Conservation (phyloP, 2,888 invertebrate species). For the Polyploca ridens region DNA sequence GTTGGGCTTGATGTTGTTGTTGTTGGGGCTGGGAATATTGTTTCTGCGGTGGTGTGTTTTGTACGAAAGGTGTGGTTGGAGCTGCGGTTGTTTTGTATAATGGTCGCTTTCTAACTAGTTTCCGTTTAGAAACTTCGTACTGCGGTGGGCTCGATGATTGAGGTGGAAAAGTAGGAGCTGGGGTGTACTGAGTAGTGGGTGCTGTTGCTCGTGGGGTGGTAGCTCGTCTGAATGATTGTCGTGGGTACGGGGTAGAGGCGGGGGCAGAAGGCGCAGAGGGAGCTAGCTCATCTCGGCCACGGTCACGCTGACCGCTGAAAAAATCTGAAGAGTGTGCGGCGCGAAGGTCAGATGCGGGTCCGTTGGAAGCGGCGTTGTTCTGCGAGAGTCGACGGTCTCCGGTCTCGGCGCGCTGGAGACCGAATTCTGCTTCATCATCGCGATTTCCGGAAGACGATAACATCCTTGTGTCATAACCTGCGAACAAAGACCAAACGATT, state of each 20-base stretch:
- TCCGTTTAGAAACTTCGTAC: slow-evolving; percentile 67
- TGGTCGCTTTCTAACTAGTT: slow-evolving; percentile 74
- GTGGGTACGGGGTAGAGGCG: slow-evolving; percentile 46
- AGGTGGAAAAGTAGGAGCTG: slow-evolving; percentile 45
- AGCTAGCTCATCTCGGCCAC: slow-evolving; percentile 71
- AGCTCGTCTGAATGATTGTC: slow-evolving; percentile 64
- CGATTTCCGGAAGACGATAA: slow-evolving; percentile 70
- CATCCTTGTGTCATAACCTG: slow-evolving; percentile 88
- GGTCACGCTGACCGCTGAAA: slow-evolving; percentile 85
- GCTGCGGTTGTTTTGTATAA: slow-evolving; percentile 59
- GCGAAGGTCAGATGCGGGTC: slow-evolving; percentile 85
- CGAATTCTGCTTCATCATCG: slow-evolving; percentile 89
- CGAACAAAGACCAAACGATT: slow-evolving; percentile 19
- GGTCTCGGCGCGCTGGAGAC: slow-evolving; percentile 89
- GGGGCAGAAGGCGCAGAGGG: slow-evolving; percentile 38
- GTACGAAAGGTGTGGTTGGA: slow-evolving; percentile 55
- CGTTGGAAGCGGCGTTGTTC: slow-evolving; percentile 57
- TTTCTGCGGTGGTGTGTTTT: slow-evolving; percentile 51
- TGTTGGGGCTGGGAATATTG: slow-evolving; percentile 50
- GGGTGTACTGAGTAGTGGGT: slow-evolving; percentile 50
- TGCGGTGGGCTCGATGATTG: slow-evolving; percentile 50
- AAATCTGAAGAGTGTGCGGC: slow-evolving; percentile 91
- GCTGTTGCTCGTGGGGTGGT: slow-evolving; percentile 71
- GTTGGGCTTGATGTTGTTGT: slow-evolving; percentile 26
- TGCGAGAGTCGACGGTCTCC: slow-evolving; percentile 81